Evolutionary conservation across 1,140 invertebrate genomes (phyloP).

Genomic region (Oryctes rhinoceros): DNA sequence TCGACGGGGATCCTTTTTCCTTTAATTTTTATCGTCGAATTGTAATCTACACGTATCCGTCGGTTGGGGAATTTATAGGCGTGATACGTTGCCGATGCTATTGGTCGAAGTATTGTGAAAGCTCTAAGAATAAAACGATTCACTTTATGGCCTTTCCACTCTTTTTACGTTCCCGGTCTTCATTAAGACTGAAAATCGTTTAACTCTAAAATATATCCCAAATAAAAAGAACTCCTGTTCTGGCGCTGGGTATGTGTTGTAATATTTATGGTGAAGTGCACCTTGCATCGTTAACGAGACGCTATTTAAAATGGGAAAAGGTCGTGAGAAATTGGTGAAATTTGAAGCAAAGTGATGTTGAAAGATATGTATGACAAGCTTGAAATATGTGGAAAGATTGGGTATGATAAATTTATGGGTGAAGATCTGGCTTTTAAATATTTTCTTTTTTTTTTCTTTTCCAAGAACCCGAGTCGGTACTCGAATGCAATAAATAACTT

Average conservation of each 20-base stretch:
- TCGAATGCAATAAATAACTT: too few species aligned
- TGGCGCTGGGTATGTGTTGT: not conserved
- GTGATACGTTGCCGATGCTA: constrained; percentile 9
- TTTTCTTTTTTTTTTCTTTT: too few species aligned
- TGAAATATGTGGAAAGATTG: too few species aligned
- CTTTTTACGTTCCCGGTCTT: not conserved
- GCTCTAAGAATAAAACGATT: constrained; percentile 28
- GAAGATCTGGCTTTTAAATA: too few species aligned
- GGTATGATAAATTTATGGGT: too few species aligned
- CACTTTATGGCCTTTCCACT: constrained; percentile 30
- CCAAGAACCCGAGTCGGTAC: too few species aligned
- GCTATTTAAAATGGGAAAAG: not conserved
- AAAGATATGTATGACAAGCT: too few species aligned
- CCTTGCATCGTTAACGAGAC: not conserved
- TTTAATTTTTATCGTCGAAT: constrained; percentile 33
- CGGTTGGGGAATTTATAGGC: constrained; percentile 14
- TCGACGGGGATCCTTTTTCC: not conserved
- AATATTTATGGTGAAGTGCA: not conserved
- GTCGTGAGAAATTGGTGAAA: not conserved
- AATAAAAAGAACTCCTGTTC: not conserved
- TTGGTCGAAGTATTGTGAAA: constrained; percentile 7
- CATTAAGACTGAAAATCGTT: constrained; percentile 19
- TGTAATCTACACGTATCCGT: constrained; percentile 21
- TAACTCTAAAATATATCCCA: constrained; percentile 1
- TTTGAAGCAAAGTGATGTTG: too few species aligned